Percentiles rank a stretch among this genome's conserved stretches.
These are phyloP conservation scores for Drosophila lacertosa DNA, from an alignment of 1,140 invertebrate species.

Conservation along the genomic window DNA sequence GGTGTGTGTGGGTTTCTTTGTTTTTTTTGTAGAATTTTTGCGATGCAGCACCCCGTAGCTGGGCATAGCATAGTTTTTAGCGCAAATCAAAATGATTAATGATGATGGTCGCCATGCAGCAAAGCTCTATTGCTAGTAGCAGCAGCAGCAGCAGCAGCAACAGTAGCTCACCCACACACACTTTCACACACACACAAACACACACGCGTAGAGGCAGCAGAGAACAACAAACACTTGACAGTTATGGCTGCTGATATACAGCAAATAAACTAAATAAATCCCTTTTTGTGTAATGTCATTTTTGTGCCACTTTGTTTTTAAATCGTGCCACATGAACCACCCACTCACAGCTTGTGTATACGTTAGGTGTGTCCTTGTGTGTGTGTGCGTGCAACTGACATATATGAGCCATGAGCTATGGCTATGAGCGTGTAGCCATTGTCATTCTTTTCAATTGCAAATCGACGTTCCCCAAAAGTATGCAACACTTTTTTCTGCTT, in stretches of 20 bases:
- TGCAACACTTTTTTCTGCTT: slow-evolving; percentile 30
- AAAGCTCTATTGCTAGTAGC: slow-evolving; percentile 47
- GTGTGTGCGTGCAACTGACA: background rate
- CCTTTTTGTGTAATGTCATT: slow-evolving; percentile 72
- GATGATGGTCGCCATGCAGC: slow-evolving; percentile 66
- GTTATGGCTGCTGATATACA: slow-evolving; percentile 81
- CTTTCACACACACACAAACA: slow-evolving; percentile 12
- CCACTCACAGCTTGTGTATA: slow-evolving; percentile 4
- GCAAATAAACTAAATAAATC: slow-evolving; percentile 82
- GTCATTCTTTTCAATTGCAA: slow-evolving; percentile 53
- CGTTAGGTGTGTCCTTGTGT: background rate
- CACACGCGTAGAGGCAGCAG: background rate
- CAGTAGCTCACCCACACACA: slow-evolving; percentile 13
- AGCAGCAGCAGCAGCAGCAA: slow-evolving; percentile 16
- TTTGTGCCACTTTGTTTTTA: slow-evolving; percentile 58
- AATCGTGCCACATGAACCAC: slow-evolving; percentile 18
- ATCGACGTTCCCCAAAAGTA: slow-evolving; percentile 45
- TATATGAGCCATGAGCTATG: slow-evolving; percentile 33
- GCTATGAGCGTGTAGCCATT: slow-evolving; percentile 15
- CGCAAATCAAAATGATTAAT: slow-evolving; percentile 82
- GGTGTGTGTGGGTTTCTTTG: slow-evolving; percentile 26
- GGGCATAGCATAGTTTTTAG: slow-evolving; percentile 73
- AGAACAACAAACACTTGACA: slow-evolving; percentile 68
- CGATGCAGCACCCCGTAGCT: slow-evolving; percentile 41
- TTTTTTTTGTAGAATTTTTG: slow-evolving; percentile 36